These are phyloP conservation scores for Pseudomugil tenellus DNA, from an alignment of 2,797 vertebrate genomes.

Conservation along the genomic window DNA sequence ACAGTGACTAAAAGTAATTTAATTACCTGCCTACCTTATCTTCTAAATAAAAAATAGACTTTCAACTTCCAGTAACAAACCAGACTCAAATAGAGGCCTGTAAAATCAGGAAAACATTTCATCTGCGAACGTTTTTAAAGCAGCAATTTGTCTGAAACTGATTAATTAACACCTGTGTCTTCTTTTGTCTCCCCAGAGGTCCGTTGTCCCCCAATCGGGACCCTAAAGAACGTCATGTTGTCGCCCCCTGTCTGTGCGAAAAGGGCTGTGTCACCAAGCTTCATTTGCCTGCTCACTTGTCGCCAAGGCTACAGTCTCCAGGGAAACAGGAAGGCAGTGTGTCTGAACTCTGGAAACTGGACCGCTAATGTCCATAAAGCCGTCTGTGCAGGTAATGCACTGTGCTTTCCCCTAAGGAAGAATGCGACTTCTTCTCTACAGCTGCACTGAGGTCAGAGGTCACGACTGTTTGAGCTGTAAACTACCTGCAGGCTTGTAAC, in stretches of 20 bases:
- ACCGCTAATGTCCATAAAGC: slow-evolving; percentile 84
- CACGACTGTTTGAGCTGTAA: slow-evolving; percentile 11
- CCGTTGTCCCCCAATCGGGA: slow-evolving; percentile 83
- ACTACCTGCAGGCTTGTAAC: slow-evolving; percentile 1
- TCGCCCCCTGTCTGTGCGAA: slow-evolving; percentile 86
- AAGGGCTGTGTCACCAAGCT: slow-evolving; percentile 80
- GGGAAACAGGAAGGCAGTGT: slow-evolving; percentile 85
- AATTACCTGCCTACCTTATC: slow-evolving; percentile 19
- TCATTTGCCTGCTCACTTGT: slow-evolving; percentile 87
- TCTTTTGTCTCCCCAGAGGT: slow-evolving; percentile 80
- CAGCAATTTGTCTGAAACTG: too few species aligned
- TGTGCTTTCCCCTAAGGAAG: slow-evolving; percentile 14
- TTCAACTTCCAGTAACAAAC: not conserved
- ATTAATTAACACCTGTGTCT: slow-evolving; percentile 40
- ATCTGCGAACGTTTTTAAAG: not conserved
- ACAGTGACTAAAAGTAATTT: slow-evolving; percentile 39
- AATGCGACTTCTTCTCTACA: slow-evolving; percentile 1
- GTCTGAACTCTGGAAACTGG: slow-evolving; percentile 90
- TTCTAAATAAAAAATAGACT: not conserved
- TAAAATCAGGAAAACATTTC: not conserved
- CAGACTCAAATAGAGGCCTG: not conserved
- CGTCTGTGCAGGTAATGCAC: slow-evolving; percentile 87
- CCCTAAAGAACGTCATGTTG: slow-evolving; percentile 81
- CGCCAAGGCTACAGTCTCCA: slow-evolving; percentile 86
- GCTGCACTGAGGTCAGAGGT: slow-evolving; percentile 14